Evolutionary conservation across 2,113 vertebrate genomes (phyloP), one percentile per base, ranked within the genome.

Genomic region (Amphilophus citrinellus): DNA sequence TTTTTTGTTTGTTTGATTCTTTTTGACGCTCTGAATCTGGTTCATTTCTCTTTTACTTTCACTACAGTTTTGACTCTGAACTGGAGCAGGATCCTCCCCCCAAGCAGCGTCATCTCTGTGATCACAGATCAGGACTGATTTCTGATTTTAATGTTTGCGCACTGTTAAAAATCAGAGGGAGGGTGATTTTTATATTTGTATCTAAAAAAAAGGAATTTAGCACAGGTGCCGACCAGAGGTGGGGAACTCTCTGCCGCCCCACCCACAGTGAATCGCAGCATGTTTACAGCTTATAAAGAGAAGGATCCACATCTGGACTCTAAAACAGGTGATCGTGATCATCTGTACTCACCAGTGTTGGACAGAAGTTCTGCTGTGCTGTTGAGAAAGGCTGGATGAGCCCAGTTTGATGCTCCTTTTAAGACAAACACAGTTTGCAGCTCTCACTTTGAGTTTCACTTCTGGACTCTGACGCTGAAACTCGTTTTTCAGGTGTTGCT

Each of bases 1-100:
- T 22, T 1, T 22, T 22, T 22, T 1, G 2, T 22, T n/a, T n/a
- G n/a, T n/a, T n/a, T n/a, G n/a, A n/a, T 22, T 2, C 2, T 22
- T 22, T 22, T 22, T 22, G 22, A 22, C 22, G 2, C 22, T 22
- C 22, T 22, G 22, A 22, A 22, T 22, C 22, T 22, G 22, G 22
- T 22, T 22, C 2, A 22, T n/a, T 22, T 22, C 1, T 2, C 2
- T 22, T 22, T 22, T 22, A 22, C 22, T 22, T 22, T 22, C 22
- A 22, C 22, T 22, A 22, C 22, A 22, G 22, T 22, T 22, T 22
- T 22, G 22, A 22, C 22, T 22, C 22, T 22, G 22, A 22, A 22
- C 22, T 22, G 22, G 22, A 30, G 27, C 27, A 30, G 27, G 2
- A 30, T 30, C 27, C 27, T 22, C 22, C 22, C 22, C 22, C 22